Base-by-base conservation (phyloP, 2,797 vertebrate species). In the Anguilla megastoma region DNA sequence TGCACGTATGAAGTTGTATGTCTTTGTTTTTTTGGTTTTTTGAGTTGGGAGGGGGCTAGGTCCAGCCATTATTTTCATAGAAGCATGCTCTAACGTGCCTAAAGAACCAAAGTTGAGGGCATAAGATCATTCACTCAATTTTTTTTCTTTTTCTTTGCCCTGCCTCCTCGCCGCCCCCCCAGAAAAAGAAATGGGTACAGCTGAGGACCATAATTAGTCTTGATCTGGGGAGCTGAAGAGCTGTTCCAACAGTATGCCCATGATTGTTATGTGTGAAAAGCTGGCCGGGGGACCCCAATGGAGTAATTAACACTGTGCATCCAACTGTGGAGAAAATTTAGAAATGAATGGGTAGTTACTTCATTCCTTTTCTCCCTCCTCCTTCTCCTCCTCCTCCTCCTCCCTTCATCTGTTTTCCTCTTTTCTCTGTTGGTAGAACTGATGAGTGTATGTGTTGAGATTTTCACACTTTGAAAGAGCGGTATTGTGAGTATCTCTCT, bases 341-440 rank as follows among this genome's bases (percentile, higher is more conserved):
- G 98, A 98, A 98, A 97, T 98, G 97, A 99, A 98, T 98, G 96
- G 96, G 95, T 97, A 96, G 96, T 96, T 96, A 97, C 96, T 97
- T 96, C 96, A 97, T 97, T 98, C 97, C 21, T 86, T 82, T 63
- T 80, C 94, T 94, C 96, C 94, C 95, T 63, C 48, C 33, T 52
- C 52, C 84, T 36, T 45, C 80, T 36, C 86, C 95, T 80, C 80
- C 95, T 95, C 96, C 96, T 95, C 93, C 93, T 92, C 91, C 93
- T 95, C 94, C 96, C 94, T 94, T 95, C 92, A 95, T 94, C 96
- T 98, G 97, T 97, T 97, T 97, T 97, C 97, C 96, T 95, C 95
- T 50, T 96, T 95, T 94, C 89, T 90, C 96, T 96, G 97, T 98
- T 98, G 97, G 98, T 97, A 96, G 96, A 98, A 96, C 97, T 98